Evolutionary conservation across 2,797 vertebrate genomes (phyloP).

Genomic region (Steatocranus sp.): DNA sequence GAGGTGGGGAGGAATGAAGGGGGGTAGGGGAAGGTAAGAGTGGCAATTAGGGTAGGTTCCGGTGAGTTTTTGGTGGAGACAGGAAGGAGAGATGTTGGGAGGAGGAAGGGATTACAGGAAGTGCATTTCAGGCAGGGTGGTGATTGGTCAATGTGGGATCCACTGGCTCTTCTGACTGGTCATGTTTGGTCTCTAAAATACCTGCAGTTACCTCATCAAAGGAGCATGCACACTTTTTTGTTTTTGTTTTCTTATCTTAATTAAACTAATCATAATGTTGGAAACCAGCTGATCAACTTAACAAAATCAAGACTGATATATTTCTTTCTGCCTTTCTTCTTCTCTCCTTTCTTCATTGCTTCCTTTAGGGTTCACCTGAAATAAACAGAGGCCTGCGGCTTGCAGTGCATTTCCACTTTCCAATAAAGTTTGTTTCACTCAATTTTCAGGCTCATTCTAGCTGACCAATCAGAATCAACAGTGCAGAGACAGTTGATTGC

Average conservation of each 20-base stretch:
- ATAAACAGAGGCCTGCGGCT: constrained; percentile 40
- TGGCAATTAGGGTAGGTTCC: constrained; percentile 81
- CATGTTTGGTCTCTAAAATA: constrained; percentile 67
- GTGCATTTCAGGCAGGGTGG: constrained; percentile 71
- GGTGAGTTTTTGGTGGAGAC: constrained; percentile 83
- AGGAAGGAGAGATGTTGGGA: constrained; percentile 82
- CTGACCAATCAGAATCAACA: constrained; percentile 96
- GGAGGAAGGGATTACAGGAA: constrained; percentile 68
- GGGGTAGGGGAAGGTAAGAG: constrained; percentile 70
- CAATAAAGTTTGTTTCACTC: constrained; percentile 25
- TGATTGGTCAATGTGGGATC: constrained; percentile 80
- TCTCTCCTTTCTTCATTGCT: constrained; percentile 30
- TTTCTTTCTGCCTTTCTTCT: constrained; percentile 18
- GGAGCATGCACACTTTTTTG: constrained; percentile 45
- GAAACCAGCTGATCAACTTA: not conserved
- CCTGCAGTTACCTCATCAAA: constrained; percentile 32
- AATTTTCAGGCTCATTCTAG: constrained; percentile 40
- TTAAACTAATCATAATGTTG: not conserved
- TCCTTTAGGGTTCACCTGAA: constrained; percentile 39
- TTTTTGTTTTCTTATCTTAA: not conserved
- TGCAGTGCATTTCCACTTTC: constrained; percentile 9
- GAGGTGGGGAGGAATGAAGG: constrained; percentile 78
- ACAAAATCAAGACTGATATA: not conserved
- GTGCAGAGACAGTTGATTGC: constrained; percentile 79
- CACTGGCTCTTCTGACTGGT: constrained; percentile 96